These are phyloP conservation scores for Taxidea taxus DNA, from an alignment of 2,113 vertebrate species.

Conservation along the genomic window DNA sequence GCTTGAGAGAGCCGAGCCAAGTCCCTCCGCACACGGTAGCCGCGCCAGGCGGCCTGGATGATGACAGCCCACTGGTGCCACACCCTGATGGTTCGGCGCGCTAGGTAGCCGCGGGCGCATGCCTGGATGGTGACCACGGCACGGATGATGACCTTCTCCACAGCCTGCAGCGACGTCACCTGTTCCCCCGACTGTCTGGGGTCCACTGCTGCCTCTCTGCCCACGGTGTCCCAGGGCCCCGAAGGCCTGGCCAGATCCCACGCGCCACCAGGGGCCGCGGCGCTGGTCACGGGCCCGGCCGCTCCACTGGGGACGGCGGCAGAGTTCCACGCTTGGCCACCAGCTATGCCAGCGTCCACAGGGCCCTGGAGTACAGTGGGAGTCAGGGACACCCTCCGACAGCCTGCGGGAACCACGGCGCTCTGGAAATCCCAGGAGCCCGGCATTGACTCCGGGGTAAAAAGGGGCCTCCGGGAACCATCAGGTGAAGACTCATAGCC, in stretches of 20 bases:
- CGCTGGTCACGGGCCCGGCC: not conserved
- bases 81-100: not conserved
- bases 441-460: fast-evolving
- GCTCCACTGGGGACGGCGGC: not conserved
- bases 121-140: constrained; percentile 51
- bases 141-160: not conserved
- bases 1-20: constrained; percentile 20
- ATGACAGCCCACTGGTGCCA: constrained; percentile 42
- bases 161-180: not conserved
- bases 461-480: not conserved
- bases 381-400: not conserved
- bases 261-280: fast-evolving
- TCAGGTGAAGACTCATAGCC: not conserved
- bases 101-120: not conserved
- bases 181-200: not conserved
- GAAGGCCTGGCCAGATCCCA: not conserved
- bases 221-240: fast-evolving
- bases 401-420: not conserved
- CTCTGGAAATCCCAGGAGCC: not conserved
- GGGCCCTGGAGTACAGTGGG: constrained; percentile 48
- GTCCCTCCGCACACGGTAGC: not conserved
- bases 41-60: constrained; percentile 68
- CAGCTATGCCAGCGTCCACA: not conserved
- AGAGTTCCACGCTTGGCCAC: not conserved
- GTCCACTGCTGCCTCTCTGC: not conserved